Conservation (phyloP, 2,797 vertebrate species). For the Spinibarbus caldwelli region DNA sequence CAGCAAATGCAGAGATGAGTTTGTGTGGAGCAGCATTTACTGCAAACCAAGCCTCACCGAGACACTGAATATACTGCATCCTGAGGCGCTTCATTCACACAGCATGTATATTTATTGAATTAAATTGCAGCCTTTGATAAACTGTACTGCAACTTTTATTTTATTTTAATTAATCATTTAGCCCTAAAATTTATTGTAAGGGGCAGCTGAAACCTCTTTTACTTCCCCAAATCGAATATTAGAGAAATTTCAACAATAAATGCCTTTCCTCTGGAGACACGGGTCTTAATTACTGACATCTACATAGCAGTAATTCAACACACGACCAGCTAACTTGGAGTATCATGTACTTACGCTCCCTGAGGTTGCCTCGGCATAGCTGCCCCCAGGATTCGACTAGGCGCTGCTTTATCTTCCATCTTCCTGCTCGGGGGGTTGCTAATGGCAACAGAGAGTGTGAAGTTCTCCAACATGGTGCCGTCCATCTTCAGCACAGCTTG, state of each 20-base stretch:
- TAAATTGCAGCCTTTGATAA: neutral
- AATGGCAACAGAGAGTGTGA: constrained; percentile 90
- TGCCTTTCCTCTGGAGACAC: neutral
- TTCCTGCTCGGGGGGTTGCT: constrained; percentile 92
- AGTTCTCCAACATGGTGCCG: constrained; percentile 81
- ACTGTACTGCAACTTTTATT: neutral
- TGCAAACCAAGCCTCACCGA: neutral
- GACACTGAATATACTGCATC: neutral
- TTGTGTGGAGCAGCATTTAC: neutral
- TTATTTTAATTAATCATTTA: neutral
- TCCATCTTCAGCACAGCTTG: constrained; percentile 95
- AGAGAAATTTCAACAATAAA: neutral
- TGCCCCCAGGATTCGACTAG: constrained; percentile 61
- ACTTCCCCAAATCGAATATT: neutral
- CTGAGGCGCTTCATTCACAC: neutral
- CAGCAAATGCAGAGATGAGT: neutral
- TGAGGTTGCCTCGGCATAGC: constrained; percentile 77
- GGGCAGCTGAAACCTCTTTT: neutral
- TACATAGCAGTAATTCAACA: neutral
- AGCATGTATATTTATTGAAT: neutral
- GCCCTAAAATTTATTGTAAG: neutral
- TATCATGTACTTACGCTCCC: constrained; percentile 85
- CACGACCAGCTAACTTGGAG: neutral
- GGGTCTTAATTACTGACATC: neutral
- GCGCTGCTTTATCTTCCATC: constrained; percentile 72